These are phyloP conservation scores for Hylomyscus alleni DNA, from an alignment of 2,797 vertebrate genomes.

Conservation along the genomic window DNA sequence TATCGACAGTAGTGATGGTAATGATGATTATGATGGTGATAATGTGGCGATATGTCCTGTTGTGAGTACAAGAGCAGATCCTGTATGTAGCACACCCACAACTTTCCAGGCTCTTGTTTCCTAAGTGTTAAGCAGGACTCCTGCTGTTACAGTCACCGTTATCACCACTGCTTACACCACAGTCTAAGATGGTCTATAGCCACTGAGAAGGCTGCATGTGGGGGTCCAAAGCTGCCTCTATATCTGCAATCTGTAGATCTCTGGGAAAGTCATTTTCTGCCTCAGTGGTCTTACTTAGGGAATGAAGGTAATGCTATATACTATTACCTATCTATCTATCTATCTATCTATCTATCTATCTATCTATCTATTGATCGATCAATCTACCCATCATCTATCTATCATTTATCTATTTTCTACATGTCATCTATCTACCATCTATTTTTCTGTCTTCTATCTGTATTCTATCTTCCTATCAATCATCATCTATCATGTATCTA, in stretches of 20 bases:
- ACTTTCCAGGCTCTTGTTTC: neutral
- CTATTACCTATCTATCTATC: too few relatives aligned
- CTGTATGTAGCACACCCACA: neutral
- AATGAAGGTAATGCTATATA: neutral
- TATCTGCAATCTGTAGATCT: neutral
- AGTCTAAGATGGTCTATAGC: neutral
- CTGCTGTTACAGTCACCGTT: fast-evolving
- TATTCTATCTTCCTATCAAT: neutral
- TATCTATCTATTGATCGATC: neutral
- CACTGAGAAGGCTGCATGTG: neutral
- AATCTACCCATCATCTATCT: neutral
- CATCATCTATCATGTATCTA: neutral
- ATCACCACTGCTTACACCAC: fast-evolving
- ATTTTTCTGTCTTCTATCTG: neutral
- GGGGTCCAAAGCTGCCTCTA: neutral
- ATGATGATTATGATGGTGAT: neutral
- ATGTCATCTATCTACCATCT: neutral
- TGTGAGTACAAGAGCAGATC: neutral
- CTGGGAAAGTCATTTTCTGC: neutral
- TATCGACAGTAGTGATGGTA: neutral
- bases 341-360: neutral
- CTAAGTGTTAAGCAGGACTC: neutral
- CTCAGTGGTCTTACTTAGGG: constrained; percentile 10
- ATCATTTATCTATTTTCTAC: neutral
- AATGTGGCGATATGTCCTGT: neutral